Evolutionary conservation across 2,888 invertebrate species (phyloP), one percentile per base, ranked within the genome.

Genomic region (Pogonocherus hispidulus): DNA sequence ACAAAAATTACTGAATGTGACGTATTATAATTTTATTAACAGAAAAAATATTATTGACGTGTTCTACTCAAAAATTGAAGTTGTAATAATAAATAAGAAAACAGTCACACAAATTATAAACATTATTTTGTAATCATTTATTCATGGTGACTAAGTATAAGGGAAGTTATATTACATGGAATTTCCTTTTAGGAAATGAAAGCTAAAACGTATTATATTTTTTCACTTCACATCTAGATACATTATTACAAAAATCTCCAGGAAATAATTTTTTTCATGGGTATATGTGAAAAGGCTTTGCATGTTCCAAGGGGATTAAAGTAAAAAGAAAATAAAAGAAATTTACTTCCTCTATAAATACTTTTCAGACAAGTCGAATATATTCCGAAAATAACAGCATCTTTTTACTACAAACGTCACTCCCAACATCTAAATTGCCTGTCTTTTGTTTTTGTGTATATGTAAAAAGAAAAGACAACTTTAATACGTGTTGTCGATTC

Each of bases 331-430:
- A 72, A 72, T 67, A 71, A 70, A 63, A 72, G 67, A 72, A 74
- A 71, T 74, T 69, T 71, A 63, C 69, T 72, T 74, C 63, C 71
- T 71, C 67, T 72, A 70, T 74, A 74, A 74, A 74, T 68, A 70
- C 66, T 27, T 70, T 69, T 72, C 71, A 72, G 72, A 72, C 72
- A 71, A 72, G 59, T 70, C 57, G 69, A 63, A 70, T 72, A 72
- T 71, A 74, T 71, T 72, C 69, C 69, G 72, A 67, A 69, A 74
- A 74, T 72, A 68, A 60, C 65, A 54, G 66, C 67, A 52, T 65
- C 66, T 57, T 60, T 70, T 49, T 57, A 19, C 41, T 57, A 32
- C 41, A 63, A 32, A 55, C 22, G 16, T 18, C 19, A 37, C 41
- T n/a, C n/a, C 41, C 47, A 35, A 32, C 57, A 65, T 57, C 56